Evolutionary conservation across 2,113 vertebrate species (phyloP).

Genomic region (Osmerus mordax): DNA sequence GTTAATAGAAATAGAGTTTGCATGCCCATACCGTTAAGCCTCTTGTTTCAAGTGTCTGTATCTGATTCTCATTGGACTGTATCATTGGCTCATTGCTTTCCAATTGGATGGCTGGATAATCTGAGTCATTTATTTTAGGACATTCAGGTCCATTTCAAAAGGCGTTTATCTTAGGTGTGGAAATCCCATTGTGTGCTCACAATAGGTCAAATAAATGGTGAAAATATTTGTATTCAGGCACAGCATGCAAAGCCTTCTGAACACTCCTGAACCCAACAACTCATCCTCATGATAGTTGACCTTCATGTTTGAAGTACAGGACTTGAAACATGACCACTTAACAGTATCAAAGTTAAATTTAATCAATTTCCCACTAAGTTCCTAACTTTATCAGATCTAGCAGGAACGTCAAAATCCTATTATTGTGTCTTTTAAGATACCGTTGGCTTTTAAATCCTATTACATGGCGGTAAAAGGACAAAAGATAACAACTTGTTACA

Average conservation of each 20-base stretch:
- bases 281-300: too few species aligned
- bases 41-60: constrained; percentile 16
- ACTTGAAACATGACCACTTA: constrained; percentile 15
- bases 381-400: constrained; percentile 42
- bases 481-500: constrained; percentile 35
- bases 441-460: constrained; percentile 44
- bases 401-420: constrained; percentile 45
- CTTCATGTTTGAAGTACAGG: not conserved
- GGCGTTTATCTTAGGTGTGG: not conserved
- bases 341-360: constrained; percentile 27
- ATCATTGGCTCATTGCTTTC: not conserved
- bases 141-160: constrained; percentile 16
- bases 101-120: constrained; percentile 16
- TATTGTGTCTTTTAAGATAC: constrained; percentile 49
- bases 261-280: not conserved
- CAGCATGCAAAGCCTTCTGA: not conserved
- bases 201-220: too few species aligned
- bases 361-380: constrained; percentile 20
- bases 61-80: constrained; percentile 25
- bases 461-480: constrained; percentile 44
- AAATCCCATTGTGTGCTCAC: not conserved
- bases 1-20: constrained; percentile 50
- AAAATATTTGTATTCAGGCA: not conserved
- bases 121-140: constrained; percentile 15
- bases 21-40: constrained; percentile 64